Percentiles rank a stretch among this genome's conserved stretches.
These are phyloP conservation scores for Pemphredon lugubris DNA, from an alignment of 2,888 invertebrate genomes.

Conservation along the genomic window DNA sequence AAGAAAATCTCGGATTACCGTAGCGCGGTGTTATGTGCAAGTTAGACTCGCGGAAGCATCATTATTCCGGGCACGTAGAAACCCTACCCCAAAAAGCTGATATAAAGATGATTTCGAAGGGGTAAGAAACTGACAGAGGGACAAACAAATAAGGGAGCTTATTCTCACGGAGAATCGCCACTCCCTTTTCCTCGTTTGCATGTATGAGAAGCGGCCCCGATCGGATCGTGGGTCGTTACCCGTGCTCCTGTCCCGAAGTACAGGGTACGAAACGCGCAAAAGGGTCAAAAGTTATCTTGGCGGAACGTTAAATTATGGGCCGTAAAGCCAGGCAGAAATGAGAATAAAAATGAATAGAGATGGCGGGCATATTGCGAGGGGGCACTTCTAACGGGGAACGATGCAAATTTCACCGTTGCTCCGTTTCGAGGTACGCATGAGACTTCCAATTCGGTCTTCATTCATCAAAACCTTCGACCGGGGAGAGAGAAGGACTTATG, in stretches of 20 bases:
- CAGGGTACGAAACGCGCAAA: conserved; percentile 7
- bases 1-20: not conserved
- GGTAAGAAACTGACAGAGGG: conserved; percentile 3
- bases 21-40: no score
- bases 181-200: conserved; percentile 29
- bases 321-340: conserved; percentile 32
- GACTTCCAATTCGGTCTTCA: conserved; percentile 62
- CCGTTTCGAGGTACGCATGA: conserved; percentile 27
- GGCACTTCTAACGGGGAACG: conserved; percentile 29
- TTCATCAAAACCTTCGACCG: conserved; percentile 65
- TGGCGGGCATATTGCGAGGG: conserved; percentile 40
- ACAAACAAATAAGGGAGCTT: conserved; percentile 37
- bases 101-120: conserved; percentile 10
- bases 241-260: not conserved
- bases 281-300: conserved; percentile 8
- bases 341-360: conserved; percentile 34
- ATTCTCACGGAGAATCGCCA: conserved; percentile 15
- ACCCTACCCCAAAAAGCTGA: conserved; percentile 17
- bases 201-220: conserved; percentile 20
- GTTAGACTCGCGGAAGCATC: not conserved
- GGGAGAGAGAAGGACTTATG: conserved; percentile 35
- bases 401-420: conserved; percentile 54
- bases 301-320: conserved; percentile 52
- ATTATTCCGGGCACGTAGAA: conserved; percentile 24
- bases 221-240: conserved; percentile 26